Percentiles rank a stretch among this genome's conserved stretches.
Conservation (phyloP, 1,140 invertebrate genomes). For the Eueides isabella region DNA sequence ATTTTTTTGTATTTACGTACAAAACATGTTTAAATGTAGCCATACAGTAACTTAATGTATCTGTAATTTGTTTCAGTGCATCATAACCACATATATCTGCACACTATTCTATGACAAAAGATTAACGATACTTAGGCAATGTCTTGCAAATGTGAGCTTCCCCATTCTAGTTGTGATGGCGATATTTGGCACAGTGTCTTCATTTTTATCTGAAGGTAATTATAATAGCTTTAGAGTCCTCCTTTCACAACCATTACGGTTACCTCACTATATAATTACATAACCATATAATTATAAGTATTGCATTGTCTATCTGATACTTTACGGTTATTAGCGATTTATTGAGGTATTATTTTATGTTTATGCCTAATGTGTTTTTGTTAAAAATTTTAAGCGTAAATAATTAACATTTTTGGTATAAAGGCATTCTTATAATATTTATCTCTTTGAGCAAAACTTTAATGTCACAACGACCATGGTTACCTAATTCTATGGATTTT, state of each 20-base stretch:
- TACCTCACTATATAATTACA: not conserved
- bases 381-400: too few species aligned
- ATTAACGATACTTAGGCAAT: conserved; percentile 68
- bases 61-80: conserved; percentile 57
- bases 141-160: conserved; percentile 75
- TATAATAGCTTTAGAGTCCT: conserved; percentile 33
- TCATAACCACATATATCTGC: conserved; percentile 69
- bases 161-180: conserved; percentile 68
- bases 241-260: not conserved
- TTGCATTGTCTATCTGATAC: not conserved
- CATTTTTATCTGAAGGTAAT: conserved; percentile 71
- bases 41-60: not conserved
- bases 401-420: too few species aligned
- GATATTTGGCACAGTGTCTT: conserved; percentile 66
- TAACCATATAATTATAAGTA: not conserved
- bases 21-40: too few species aligned
- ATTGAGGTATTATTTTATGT: too few species aligned
- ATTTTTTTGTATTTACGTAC: not conserved
- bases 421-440: too few species aligned
- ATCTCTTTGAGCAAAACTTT: too few species aligned
- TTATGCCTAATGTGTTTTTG: too few species aligned
- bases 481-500: too few species aligned
- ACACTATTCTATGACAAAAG: conserved; percentile 73
- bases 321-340: not conserved
- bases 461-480: too few species aligned